Percentiles rank a stretch among this genome's conserved stretches.
Conservation (phyloP, 2,888 invertebrate genomes). For the Phortica okadai region DNA sequence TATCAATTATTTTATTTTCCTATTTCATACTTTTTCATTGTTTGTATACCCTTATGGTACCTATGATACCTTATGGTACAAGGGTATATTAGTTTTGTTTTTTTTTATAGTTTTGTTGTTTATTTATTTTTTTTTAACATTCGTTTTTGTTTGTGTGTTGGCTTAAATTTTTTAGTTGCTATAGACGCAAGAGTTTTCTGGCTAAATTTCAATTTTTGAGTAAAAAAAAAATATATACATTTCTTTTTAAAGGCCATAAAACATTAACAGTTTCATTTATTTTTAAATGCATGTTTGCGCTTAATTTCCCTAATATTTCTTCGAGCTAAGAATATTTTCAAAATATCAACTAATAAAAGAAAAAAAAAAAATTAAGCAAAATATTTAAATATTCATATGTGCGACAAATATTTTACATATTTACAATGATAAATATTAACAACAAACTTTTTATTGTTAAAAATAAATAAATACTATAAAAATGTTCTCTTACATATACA, state of each 20-base stretch:
- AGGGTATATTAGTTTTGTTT: too few relatives aligned
- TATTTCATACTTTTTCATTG: neutral
- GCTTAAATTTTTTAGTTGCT: neutral
- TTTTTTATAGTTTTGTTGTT: neutral
- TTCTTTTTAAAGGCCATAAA: neutral
- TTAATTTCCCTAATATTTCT: constrained; percentile 12
- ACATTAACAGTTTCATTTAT: neutral
- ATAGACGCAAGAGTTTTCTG: neutral
- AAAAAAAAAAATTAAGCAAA: neutral
- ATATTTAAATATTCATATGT: neutral
- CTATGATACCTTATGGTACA: too few relatives aligned
- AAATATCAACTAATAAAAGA: neutral
- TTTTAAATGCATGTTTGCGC: neutral
- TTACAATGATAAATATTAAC: neutral
- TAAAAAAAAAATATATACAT: neutral
- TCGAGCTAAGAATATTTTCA: neutral
- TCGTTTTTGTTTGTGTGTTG: neutral
- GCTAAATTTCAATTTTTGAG: neutral
- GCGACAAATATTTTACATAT: neutral
- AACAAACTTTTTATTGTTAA: neutral
- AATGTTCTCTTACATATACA: neutral
- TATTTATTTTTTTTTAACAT: neutral
- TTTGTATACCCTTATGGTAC: too few relatives aligned
- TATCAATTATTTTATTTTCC: neutral
- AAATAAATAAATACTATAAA: neutral